Conservation (phyloP, 2,888 invertebrate genomes). For the Xylota segnis region DNA sequence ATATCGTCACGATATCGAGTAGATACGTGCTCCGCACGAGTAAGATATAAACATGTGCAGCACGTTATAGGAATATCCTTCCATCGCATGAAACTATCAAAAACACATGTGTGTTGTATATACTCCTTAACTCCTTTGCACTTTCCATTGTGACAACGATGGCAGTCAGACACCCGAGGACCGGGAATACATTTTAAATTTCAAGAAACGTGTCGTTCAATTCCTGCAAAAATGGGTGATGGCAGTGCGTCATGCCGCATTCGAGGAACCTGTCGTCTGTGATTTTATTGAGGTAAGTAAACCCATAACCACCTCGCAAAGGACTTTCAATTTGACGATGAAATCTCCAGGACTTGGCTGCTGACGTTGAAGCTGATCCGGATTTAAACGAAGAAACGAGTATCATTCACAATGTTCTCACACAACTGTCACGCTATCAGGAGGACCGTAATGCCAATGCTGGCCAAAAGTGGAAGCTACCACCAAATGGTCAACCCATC, state of each 20-base stretch:
- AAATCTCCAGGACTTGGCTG: slow-evolving; percentile 87
- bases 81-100: neutral
- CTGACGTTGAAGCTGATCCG: slow-evolving; percentile 89
- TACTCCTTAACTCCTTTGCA: slow-evolving; percentile 84
- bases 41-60: slow-evolving; percentile 23
- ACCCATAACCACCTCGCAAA: neutral
- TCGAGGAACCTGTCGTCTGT: slow-evolving; percentile 89
- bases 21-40: slow-evolving; percentile 11
- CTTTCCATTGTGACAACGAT: slow-evolving; percentile 86
- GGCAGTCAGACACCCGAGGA: slow-evolving; percentile 86
- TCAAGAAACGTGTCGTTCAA: slow-evolving; percentile 90
- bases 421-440: slow-evolving; percentile 87
- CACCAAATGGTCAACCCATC: slow-evolving; percentile 89
- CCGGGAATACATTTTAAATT: slow-evolving; percentile 88
- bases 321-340: slow-evolving; percentile 1
- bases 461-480: slow-evolving; percentile 89
- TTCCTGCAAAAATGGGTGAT: slow-evolving; percentile 92
- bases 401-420: slow-evolving; percentile 89
- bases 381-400: slow-evolving; percentile 88
- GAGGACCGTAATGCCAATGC: slow-evolving; percentile 86
- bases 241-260: slow-evolving; percentile 90
- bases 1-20: slow-evolving; percentile 5
- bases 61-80: neutral
- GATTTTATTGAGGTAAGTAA: slow-evolving; percentile 89
- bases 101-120: slow-evolving; percentile 38